Evolutionary conservation across 2,797 vertebrate species (phyloP).

Genomic region (Protonibea diacanthus): DNA sequence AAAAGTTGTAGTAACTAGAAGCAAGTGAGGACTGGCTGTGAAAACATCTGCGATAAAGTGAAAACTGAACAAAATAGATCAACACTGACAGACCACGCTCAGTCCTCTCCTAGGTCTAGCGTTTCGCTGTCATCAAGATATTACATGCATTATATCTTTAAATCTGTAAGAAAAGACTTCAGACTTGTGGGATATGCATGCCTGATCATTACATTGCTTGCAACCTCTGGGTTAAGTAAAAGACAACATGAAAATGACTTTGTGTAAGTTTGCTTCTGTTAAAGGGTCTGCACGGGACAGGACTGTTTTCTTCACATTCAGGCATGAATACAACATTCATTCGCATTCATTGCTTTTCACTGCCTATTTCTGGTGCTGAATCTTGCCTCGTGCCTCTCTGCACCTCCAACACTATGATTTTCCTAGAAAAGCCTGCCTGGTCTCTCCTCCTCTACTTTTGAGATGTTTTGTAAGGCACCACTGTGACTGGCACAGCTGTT

Average conservation of each 20-base stretch:
- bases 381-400: neutral
- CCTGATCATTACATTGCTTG: conserved; percentile 8
- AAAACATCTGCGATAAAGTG: no score
- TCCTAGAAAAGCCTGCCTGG: neutral
- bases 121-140: no score
- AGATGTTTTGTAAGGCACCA: neutral
- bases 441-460: neutral
- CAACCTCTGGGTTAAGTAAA: neutral
- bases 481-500: conserved; percentile 15
- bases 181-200: neutral
- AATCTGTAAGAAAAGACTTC: neutral
- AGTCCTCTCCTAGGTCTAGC: no score
- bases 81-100: no score
- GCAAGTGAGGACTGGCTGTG: no score
- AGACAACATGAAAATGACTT: neutral
- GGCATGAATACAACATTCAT: neutral
- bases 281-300: neutral
- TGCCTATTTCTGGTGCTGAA: neutral
- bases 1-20: no score
- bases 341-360: neutral
- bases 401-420: neutral
- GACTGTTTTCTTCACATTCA: neutral
- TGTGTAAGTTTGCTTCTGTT: neutral
- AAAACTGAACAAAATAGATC: no score
- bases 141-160: no score